Percentiles rank a stretch among this genome's conserved stretches.
phyloP scores from a whole-genome alignment of 1,140 invertebrate genomes.

The Chironomus striatipennis region DNA sequence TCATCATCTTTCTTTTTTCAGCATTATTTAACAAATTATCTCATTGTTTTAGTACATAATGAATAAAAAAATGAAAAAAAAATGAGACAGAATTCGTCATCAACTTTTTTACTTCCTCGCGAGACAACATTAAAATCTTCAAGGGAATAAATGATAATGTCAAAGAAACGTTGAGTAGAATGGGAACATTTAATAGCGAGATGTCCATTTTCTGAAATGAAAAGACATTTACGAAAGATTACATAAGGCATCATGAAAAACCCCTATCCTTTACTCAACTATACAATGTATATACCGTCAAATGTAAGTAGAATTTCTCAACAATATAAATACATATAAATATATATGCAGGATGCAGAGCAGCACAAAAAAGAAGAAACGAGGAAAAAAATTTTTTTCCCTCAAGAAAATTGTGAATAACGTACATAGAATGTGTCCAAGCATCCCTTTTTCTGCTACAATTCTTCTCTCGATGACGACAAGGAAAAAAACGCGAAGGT shows the following conservation, averaged over 20 bases:
- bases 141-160: too few species aligned
- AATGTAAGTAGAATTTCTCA: not conserved
- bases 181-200: not conserved
- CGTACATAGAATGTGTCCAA: conserved; percentile 6
- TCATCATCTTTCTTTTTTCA: too few species aligned
- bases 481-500: conserved; percentile 22
- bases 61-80: too few species aligned
- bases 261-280: not conserved
- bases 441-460: conserved; percentile 11
- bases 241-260: conserved; percentile 3
- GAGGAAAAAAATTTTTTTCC: not conserved
- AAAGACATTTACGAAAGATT: not conserved
- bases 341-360: not conserved
- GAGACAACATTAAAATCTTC: not conserved
- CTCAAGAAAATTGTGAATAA: not conserved
- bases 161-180: not conserved
- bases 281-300: not conserved
- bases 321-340: not conserved
- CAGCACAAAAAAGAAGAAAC: not conserved
- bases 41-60: too few species aligned
- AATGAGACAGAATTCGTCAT: too few species aligned
- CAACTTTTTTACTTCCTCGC: not conserved
- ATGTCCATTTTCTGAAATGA: not conserved
- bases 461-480: conserved; percentile 11
- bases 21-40: too few species aligned